phyloP scores from a whole-genome alignment of 2,113 vertebrate species.

The Erythrocebus patas region DNA sequence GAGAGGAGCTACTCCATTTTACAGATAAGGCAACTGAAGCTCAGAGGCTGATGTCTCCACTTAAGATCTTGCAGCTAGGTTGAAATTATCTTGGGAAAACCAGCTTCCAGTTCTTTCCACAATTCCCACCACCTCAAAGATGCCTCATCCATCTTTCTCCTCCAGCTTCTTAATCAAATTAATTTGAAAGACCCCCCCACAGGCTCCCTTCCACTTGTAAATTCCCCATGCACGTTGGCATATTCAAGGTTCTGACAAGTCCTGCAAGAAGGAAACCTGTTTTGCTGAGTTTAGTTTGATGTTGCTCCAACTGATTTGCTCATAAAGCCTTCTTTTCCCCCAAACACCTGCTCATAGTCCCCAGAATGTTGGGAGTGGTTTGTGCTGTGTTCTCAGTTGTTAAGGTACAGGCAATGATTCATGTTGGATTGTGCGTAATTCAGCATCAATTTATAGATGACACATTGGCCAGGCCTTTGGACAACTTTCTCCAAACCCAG shows the following conservation, averaged over 20 bases:
- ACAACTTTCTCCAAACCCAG: not conserved
- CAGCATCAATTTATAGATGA: not conserved
- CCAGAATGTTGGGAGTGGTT: not conserved
- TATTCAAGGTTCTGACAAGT: not conserved
- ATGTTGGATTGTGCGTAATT: not conserved
- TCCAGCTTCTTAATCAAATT: not conserved
- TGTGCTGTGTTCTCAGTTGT: not conserved
- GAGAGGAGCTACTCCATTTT: not conserved
- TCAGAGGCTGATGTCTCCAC: not conserved
- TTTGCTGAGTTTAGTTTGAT: not conserved
- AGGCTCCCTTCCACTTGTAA: not conserved
- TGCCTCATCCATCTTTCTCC: not conserved
- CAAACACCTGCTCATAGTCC: not conserved
- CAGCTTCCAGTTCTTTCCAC: not conserved
- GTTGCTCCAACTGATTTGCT: not conserved
- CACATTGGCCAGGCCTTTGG: not conserved
- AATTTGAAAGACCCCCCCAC: not conserved
- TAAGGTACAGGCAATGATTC: not conserved
- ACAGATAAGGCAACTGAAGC: not conserved
- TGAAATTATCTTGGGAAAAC: not conserved
- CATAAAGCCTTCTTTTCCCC: not conserved
- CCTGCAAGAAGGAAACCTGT: not conserved
- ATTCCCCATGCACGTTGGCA: rapidly evolving
- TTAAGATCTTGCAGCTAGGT: not conserved
- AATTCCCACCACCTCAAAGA: not conserved